A percentile compares a stretch with the other conserved stretches of the same genome.
Conservation (phyloP, 2,888 invertebrate species). For the Caenorhabditis sp. region DNA sequence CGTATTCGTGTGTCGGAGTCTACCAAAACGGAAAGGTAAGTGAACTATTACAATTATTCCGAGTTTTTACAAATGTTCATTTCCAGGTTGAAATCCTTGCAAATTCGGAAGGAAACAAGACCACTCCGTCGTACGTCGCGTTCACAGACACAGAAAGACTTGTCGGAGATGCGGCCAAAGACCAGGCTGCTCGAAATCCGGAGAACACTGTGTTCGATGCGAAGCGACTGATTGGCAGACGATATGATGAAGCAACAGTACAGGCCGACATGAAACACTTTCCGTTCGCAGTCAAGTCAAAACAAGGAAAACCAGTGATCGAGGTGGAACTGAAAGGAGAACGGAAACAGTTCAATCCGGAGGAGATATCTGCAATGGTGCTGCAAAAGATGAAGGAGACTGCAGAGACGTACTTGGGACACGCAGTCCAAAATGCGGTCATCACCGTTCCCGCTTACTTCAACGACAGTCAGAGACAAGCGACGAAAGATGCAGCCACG, state of each 20-base stretch:
- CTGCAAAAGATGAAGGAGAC: slow-evolving; percentile 78
- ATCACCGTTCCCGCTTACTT: slow-evolving; percentile 91
- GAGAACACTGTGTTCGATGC: slow-evolving; percentile 47
- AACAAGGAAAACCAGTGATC: slow-evolving; percentile 57
- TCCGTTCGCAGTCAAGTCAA: slow-evolving; percentile 73
- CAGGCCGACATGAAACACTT: slow-evolving; percentile 77
- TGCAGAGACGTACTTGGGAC: slow-evolving; percentile 79
- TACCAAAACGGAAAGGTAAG: neutral
- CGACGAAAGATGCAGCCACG: slow-evolving; percentile 82
- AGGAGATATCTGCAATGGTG: slow-evolving; percentile 80
- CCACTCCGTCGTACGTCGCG: slow-evolving; percentile 84
- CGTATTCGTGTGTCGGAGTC: neutral
- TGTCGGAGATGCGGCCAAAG: slow-evolving; percentile 81
- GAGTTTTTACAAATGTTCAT: neutral
- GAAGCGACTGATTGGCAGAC: slow-evolving; percentile 81
- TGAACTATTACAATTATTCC: neutral
- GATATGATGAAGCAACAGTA: slow-evolving; percentile 80
- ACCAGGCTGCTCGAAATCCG: slow-evolving; percentile 80
- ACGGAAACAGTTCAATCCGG: slow-evolving; percentile 83
- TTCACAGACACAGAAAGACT: slow-evolving; percentile 81
- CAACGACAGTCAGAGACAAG: slow-evolving; percentile 84
- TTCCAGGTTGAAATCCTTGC: slow-evolving; percentile 17
- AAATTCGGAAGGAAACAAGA: slow-evolving; percentile 83
- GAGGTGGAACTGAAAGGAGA: slow-evolving; percentile 90
- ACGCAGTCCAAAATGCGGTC: slow-evolving; percentile 84